Base-by-base conservation (phyloP, 2,888 invertebrate genomes). In the Oconnorella tubifera region DNA sequence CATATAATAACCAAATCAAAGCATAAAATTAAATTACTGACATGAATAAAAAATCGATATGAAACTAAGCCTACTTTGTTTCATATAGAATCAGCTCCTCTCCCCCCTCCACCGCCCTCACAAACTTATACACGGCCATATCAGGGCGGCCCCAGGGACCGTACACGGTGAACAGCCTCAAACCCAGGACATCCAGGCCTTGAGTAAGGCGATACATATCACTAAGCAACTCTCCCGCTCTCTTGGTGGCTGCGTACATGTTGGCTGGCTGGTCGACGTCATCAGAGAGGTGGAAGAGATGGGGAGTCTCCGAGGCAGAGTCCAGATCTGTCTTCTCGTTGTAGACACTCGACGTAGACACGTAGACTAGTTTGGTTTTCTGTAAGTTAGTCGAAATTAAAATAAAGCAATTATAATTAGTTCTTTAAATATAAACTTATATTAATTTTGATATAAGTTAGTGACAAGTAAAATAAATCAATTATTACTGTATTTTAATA, bases 151-250 rank as follows among this genome's bases (percentile, higher is more conserved):
- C 73, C 67, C 71, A 69, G 3, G 72, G 73, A 3, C 73, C 73
- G 27, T 73, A 73, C n/a, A 73, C 73, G n/a, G 72, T 73, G 64
- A 73, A 73, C 56, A 73, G 67, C 2, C 73, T 59, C 31, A 72
- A 56, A 1, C 69, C 70, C 27, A 70, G 66, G 3, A 64, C 31
- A 10, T 51, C 53, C n/a, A 71, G 33, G 25, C 56, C 56, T 51
- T 68, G 50, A 0, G 64, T 49, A 33, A 59, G 53, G 49, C 72
- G 67, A 65, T 73, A 72, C 28, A 67, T 64, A 10, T 53, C 50
- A 10, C 57, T 60, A 10, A 73, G 50, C 14, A 73, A 32, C 59
- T 73, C 73, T 19, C 66, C 66, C 1, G 68, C 61, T 33, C 64
- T 65, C 68, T 73, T 72, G 19, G 72, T 70, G 19, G 72, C 72